Evolutionary conservation across 2,888 invertebrate species (phyloP).

Genomic region (Amblyteles armatorius): DNA sequence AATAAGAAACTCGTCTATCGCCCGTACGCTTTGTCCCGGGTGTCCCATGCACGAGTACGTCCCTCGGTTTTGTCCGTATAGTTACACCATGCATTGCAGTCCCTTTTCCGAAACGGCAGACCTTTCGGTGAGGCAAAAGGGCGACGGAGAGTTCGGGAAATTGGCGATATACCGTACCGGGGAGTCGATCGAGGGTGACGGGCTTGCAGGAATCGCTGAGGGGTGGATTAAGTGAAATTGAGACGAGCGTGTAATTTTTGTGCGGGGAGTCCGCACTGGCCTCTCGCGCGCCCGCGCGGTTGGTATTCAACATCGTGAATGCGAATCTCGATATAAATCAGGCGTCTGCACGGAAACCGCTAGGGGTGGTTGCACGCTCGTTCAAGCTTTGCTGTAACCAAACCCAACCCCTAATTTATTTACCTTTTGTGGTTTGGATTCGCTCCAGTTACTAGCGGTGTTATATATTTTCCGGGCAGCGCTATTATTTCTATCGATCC

Average conservation of each 20-base stretch:
- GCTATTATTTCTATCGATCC: background rate
- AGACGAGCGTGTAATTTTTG: slow-evolving; percentile 79
- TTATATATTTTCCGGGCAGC: background rate
- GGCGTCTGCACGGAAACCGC: slow-evolving; percentile 28
- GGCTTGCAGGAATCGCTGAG: slow-evolving; percentile 39
- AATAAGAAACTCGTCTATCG: slow-evolving; percentile 73
- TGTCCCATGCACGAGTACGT: slow-evolving; percentile 27
- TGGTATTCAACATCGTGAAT: slow-evolving; percentile 52
- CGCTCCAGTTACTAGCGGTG: background rate
- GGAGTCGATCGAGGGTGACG: slow-evolving; percentile 40
- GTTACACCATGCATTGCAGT: background rate
- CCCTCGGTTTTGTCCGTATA: background rate
- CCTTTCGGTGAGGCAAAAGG: slow-evolving; percentile 14
- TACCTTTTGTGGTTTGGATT: slow-evolving; percentile 26
- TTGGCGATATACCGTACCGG: slow-evolving; percentile 66
- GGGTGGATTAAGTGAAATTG: slow-evolving; percentile 77
- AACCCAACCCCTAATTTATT: slow-evolving; percentile 26
- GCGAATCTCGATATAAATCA: slow-evolving; percentile 50
- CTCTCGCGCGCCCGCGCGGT: slow-evolving; percentile 27
- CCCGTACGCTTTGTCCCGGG: slow-evolving; percentile 42
- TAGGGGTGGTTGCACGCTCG: slow-evolving; percentile 41
- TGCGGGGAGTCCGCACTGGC: slow-evolving; percentile 60
- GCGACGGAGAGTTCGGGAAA: slow-evolving; percentile 63
- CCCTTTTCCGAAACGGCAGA: slow-evolving; percentile 28
- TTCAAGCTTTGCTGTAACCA: slow-evolving; percentile 61